Evolutionary conservation across 2,113 vertebrate genomes (phyloP), one percentile per base, ranked within the genome.

Genomic region (Gasterosteus nipponicus): DNA sequence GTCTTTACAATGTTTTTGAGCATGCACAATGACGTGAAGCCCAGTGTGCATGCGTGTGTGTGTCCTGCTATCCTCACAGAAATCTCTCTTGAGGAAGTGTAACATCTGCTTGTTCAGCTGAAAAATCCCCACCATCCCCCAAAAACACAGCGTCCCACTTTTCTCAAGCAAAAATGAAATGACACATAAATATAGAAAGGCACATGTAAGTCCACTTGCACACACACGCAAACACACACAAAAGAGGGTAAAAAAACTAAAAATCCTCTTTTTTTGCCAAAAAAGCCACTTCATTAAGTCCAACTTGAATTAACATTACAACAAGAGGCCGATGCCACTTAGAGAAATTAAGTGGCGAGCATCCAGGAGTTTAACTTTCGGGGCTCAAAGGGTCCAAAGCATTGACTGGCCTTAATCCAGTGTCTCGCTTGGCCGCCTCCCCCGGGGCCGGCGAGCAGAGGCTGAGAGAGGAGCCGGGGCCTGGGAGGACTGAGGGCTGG

Each of bases 331-430:
- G 16, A 78, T 65, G 87, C 81, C 88, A 86, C 81, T 91, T 86
- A 92, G 89, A 90, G 81, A 87, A 92, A 91, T 92, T 76, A 92
- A 90, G 80, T 94, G 93, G 92, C 90, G 12, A 69, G 59, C 26
- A 59, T 91, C 90, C 92, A 89, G 82, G 61, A 84, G 72, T 89
- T 91, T 88, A 89, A 87, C 87, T 86, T 87, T 82, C 42, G 16
- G 80, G 67, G 79, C 86, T 80, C 69, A 10, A 29, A 65, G 88
- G 81, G 74, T 84, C 87, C 86, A 89, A 81, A 89, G 85, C 82
- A 77, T 53, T 22, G 82, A 86, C 85, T 89, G 84, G 86, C 83
- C 90, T 86, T 93, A 94, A 94, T 93, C 91, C 91, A 84, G 90
- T 85, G 85, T 59, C 89, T 91, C 73, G 82, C 86, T 78, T 83